Evolutionary conservation across 2,113 vertebrate species (phyloP).

Genomic region (Istiophorus platypterus): DNA sequence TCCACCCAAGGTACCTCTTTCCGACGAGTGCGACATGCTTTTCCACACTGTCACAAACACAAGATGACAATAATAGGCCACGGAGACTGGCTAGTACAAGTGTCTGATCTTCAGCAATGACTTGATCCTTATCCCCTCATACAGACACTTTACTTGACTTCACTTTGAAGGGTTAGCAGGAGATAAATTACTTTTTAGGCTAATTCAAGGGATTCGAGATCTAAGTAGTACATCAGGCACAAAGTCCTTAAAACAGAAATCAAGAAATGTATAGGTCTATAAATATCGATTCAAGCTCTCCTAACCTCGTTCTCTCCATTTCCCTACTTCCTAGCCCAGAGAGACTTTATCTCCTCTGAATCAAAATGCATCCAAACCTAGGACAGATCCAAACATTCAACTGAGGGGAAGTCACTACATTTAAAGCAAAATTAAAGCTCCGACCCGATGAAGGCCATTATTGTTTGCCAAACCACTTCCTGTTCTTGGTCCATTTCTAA

Average conservation of each 20-base stretch:
- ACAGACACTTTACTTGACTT: conserved; percentile 41
- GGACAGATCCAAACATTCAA: conserved; percentile 22
- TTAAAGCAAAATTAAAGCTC: conserved; percentile 49
- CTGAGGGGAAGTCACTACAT: background rate
- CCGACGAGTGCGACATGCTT: background rate
- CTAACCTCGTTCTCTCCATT: conserved; percentile 13
- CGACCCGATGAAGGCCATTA: conserved; percentile 58
- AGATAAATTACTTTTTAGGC: conserved; percentile 56
- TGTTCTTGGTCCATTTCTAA: conserved; percentile 37
- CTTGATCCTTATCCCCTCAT: too few species aligned
- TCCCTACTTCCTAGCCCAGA: background rate
- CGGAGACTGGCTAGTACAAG: background rate
- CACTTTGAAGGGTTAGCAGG: conserved; percentile 48
- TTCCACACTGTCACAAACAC: background rate
- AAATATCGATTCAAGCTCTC: conserved; percentile 67
- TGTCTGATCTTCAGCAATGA: background rate
- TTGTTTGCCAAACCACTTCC: conserved; percentile 69
- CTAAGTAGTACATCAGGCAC: conserved; percentile 34
- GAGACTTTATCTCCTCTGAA: conserved; percentile 49
- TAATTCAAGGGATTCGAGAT: conserved; percentile 57
- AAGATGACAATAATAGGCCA: conserved; percentile 9
- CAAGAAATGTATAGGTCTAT: conserved; percentile 31
- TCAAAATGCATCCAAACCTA: conserved; percentile 38
- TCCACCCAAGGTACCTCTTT: conserved; percentile 36
- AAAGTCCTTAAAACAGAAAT: conserved; percentile 46